Conservation (phyloP, 92 coral and sea anemone genomes). For the Paragorgia papillata region DNA sequence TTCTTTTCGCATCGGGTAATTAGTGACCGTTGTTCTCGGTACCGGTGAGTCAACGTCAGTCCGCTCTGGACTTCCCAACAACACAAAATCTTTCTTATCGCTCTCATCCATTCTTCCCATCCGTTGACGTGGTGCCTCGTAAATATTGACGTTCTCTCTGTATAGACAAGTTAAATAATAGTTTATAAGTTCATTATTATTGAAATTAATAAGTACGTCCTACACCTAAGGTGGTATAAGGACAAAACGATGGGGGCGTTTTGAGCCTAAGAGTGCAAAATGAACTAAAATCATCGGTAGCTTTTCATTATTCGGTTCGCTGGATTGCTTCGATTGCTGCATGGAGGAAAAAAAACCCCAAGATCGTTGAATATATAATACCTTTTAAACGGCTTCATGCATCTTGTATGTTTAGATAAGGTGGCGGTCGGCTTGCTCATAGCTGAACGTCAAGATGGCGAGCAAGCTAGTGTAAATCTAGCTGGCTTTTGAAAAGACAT, state of each 20-base stretch:
- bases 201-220: conserved; percentile 15
- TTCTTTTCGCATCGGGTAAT: conserved; percentile 82
- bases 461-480: background rate
- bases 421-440: background rate
- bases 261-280: too few relatives aligned
- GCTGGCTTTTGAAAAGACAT: conserved; percentile 7
- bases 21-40: background rate
- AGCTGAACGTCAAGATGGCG: background rate
- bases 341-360: too few relatives aligned
- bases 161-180: conserved; percentile 18
- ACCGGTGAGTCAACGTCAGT: background rate
- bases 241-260: too few relatives aligned
- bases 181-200: conserved; percentile 31
- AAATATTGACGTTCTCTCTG: conserved; percentile 36
- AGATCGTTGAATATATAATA: too few relatives aligned
- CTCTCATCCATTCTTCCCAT: conserved; percentile 29
- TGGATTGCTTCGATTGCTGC: too few relatives aligned
- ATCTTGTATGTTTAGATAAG: background rate
- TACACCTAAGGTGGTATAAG: too few relatives aligned
- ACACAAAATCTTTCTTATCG: background rate
- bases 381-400: background rate
- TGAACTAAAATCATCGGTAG: too few relatives aligned
- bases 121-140: conserved; percentile 38
- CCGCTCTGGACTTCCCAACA: background rate
- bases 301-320: too few relatives aligned